Conservation (phyloP, 2,888 invertebrate species). For the Meliscaeva auricollis region DNA sequence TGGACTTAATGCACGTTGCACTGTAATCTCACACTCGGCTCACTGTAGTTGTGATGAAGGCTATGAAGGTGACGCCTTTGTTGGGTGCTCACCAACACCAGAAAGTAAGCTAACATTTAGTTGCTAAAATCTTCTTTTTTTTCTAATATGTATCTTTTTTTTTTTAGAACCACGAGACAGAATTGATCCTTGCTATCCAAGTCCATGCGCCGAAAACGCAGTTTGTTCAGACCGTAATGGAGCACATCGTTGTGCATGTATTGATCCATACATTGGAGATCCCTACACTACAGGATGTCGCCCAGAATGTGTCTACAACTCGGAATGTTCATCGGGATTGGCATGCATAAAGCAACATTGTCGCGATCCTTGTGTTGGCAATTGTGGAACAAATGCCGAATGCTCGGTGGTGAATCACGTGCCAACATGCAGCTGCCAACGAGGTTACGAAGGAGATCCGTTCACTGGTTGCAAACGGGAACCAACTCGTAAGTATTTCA, state of each 20-base stretch:
- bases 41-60: slow-evolving; percentile 91
- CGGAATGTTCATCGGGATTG: slow-evolving; percentile 91
- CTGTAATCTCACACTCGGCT: slow-evolving; percentile 92
- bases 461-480: slow-evolving; percentile 90
- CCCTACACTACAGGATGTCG: slow-evolving; percentile 93
- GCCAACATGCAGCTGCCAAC: slow-evolving; percentile 91
- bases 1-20: slow-evolving; percentile 91
- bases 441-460: slow-evolving; percentile 92
- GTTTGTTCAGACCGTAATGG: slow-evolving; percentile 90
- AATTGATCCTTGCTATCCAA: slow-evolving; percentile 88
- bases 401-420: slow-evolving; percentile 93
- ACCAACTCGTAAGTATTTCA: slow-evolving; percentile 85
- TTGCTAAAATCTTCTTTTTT: fast-evolving
- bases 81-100: slow-evolving; percentile 88
- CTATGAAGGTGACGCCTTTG: slow-evolving; percentile 93
- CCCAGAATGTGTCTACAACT: slow-evolving; percentile 93
- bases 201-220: slow-evolving; percentile 94
- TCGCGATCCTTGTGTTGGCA: slow-evolving; percentile 92
- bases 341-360: slow-evolving; percentile 94
- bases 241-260: slow-evolving; percentile 91
- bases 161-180: slow-evolving; percentile 79
- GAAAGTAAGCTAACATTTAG: slow-evolving; percentile 80
- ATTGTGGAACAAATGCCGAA: slow-evolving; percentile 93
- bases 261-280: slow-evolving; percentile 94
- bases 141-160: neutral